Evolutionary conservation across 2,113 vertebrate genomes (phyloP), one percentile per base, ranked within the genome.

Genomic region (Setophaga kirtlandii): DNA sequence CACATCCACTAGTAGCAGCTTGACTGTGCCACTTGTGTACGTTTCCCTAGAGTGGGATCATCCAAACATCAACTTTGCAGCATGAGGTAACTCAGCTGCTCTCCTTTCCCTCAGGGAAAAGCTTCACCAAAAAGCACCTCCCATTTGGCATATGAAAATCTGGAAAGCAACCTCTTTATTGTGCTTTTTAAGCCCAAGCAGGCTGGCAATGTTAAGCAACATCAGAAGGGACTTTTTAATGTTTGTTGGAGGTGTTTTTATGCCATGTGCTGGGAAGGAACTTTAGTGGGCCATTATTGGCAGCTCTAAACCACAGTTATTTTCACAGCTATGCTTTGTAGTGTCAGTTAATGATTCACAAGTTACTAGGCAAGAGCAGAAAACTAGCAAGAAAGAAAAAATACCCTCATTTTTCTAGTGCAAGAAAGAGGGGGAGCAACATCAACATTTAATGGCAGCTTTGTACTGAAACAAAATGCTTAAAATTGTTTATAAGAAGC

Each of bases 271-370:
- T 96, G 85, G 90, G 71, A 97, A 96, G 89, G 68, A 94, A 93
- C 89, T 97, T 96, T 89, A 97, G 88, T 94, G 63, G 85, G 89
- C 83, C 74, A 91, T 95, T 94, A 90, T 94, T 95, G 89, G 95
- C 95, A 94, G 87, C 95, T 94, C 96, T 95, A 91, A 96, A 92
- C 85, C 93, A 96, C 95, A 96, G 82, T 97, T 97, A 87, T 97
- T 96, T 97, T 97, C 96, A 96, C 94, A 96, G 96, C 91, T 97
- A 92, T 89, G 87, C 87, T 97, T 89, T 96, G 77, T 89, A 96
- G 92, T 97, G 95, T 96, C 91, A 87, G 71, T 94, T 97, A 96
- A 97, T 95, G 96, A 97, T 96, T 97, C 93, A 92, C 94, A 96
- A 94, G 92, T 96, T 96, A 89, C 94, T 94, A 97, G 87, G 92